These are phyloP conservation scores for Brienomyrus longianalis DNA, from an alignment of 2,113 vertebrate genomes.

Conservation along the genomic window DNA sequence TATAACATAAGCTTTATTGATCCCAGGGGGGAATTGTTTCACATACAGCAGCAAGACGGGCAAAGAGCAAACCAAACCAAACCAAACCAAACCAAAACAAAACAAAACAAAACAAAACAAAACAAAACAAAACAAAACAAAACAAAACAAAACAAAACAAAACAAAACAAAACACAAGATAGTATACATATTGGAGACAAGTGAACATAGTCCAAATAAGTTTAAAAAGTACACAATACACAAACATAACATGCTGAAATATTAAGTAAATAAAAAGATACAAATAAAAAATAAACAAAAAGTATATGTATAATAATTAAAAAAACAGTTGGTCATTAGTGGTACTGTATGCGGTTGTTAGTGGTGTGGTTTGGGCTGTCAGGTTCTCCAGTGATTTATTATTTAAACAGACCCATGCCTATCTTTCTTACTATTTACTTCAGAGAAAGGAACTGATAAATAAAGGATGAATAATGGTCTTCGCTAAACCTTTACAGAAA, in stretches of 20 bases:
- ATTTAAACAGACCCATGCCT: not conserved
- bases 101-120: not conserved
- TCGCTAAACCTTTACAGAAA: not conserved
- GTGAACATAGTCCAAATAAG: not conserved
- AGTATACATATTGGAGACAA: not conserved
- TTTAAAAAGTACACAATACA: not conserved
- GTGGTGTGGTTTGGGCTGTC: not conserved
- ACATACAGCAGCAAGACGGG: not conserved
- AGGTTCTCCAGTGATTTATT: not conserved
- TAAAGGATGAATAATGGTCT: not conserved
- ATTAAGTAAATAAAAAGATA: not conserved
- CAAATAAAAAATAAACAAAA: not conserved
- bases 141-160: not conserved
- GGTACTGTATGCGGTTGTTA: not conserved
- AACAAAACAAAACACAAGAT: not conserved
- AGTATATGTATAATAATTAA: not conserved
- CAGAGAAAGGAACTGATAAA: constrained; percentile 1
- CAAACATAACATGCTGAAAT: not conserved
- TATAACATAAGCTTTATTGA: not conserved
- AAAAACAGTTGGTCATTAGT: not conserved
- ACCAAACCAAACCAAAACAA: not conserved
- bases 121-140: no score
- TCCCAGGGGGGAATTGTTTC: not conserved
- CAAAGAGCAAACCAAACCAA: not conserved
- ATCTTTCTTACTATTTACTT: not conserved